phyloP scores from a whole-genome alignment of 2,797 vertebrate species.

The Amphiprion clarkii region DNA sequence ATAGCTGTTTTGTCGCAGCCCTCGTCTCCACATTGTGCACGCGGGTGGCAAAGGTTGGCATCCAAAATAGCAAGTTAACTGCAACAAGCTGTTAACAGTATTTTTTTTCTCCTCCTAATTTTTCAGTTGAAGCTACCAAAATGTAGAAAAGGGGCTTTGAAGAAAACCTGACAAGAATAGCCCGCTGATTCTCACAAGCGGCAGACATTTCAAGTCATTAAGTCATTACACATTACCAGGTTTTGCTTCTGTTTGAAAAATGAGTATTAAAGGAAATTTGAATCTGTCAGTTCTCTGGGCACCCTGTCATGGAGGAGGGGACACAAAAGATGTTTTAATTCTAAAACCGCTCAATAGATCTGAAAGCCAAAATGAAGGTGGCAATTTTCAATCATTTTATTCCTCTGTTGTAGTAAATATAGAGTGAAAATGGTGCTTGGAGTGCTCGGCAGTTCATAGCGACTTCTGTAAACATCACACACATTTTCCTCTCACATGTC shows the following conservation, averaged over 20 bases:
- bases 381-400: constrained; percentile 11
- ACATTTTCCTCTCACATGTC: constrained; percentile 47
- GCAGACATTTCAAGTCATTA: constrained; percentile 31
- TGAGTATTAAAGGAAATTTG: constrained; percentile 23
- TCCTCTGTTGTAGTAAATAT: background rate
- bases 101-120: background rate
- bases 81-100: background rate
- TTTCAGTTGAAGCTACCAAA: constrained; percentile 29
- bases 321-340: constrained; percentile 23
- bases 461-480: constrained; percentile 27
- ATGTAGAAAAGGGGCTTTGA: background rate
- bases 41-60: background rate
- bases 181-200: constrained; percentile 13
- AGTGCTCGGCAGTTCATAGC: background rate
- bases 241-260: constrained; percentile 36
- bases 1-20: background rate
- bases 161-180: constrained; percentile 15
- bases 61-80: constrained; percentile 8
- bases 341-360: constrained; percentile 16
- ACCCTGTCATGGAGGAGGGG: background rate
- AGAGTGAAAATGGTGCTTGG: background rate
- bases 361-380: constrained; percentile 35
- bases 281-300: constrained; percentile 29
- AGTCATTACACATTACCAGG: constrained; percentile 33
- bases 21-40: background rate